These are phyloP conservation scores for Malacosoma neustria DNA, from an alignment of 2,888 invertebrate species.

Conservation along the genomic window DNA sequence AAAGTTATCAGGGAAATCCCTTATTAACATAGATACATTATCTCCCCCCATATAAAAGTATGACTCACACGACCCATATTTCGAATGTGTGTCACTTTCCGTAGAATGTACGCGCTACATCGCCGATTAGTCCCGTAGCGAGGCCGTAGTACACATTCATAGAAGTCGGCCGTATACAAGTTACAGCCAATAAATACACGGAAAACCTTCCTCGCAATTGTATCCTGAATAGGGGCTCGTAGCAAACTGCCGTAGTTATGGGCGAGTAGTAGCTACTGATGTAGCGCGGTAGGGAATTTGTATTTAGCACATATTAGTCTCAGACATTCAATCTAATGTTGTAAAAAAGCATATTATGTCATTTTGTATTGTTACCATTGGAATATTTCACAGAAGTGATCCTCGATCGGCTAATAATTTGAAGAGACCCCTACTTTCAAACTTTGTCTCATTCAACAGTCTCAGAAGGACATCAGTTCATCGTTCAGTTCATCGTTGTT, in stretches of 20 bases:
- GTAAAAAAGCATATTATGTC: too few species aligned
- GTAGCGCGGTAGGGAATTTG: not conserved
- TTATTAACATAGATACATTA: not conserved
- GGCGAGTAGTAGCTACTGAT: conserved; percentile 3
- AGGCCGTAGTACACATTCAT: conserved; percentile 30
- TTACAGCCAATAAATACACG: conserved; percentile 51
- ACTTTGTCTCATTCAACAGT: too few species aligned
- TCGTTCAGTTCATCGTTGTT: too few species aligned
- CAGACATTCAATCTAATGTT: too few species aligned
- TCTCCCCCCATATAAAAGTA: not conserved
- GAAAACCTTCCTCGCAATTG: conserved; percentile 57
- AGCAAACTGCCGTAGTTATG: conserved; percentile 13
- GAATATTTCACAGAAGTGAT: too few species aligned
- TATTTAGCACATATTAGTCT: too few species aligned
- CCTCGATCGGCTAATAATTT: too few species aligned
- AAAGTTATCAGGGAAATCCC: not conserved
- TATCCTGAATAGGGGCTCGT: conserved; percentile 39
- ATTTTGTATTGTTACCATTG: too few species aligned
- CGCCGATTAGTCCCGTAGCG: conserved; percentile 35
- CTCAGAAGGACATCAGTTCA: too few species aligned
- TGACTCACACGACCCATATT: not conserved
- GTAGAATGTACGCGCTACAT: conserved; percentile 22
- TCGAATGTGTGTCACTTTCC: not conserved
- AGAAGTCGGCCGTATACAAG: conserved; percentile 24
- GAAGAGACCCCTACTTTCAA: too few species aligned